Evolutionary conservation across 2,797 vertebrate species (phyloP).

Genomic region (Ciconia nigra): DNA sequence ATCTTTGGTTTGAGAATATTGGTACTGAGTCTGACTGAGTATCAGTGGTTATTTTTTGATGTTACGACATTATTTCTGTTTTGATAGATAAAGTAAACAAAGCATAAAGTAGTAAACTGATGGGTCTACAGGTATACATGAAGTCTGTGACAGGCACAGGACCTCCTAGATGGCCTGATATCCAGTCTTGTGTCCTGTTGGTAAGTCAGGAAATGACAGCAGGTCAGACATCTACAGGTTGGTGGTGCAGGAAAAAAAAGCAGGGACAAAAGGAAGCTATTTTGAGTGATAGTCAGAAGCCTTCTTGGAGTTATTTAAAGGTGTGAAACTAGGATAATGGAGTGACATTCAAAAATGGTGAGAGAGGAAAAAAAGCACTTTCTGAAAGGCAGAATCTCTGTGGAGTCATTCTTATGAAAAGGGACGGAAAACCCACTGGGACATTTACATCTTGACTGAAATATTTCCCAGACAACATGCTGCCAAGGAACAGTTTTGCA

Average conservation of each 20-base stretch:
- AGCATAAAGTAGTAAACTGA: neutral
- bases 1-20: neutral
- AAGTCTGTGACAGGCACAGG: neutral
- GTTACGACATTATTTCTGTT: neutral
- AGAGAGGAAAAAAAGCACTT: neutral
- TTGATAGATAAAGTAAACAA: neutral
- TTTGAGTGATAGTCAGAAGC: neutral
- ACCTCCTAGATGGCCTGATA: neutral
- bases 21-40: neutral
- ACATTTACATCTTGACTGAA: neutral
- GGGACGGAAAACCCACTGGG: neutral
- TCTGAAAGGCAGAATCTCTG: neutral
- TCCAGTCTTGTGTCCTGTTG: neutral
- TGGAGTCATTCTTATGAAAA: neutral
- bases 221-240: neutral
- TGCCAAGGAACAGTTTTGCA: neutral
- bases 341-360: neutral
- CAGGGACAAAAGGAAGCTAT: neutral
- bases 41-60: neutral
- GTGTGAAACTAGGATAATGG: neutral
- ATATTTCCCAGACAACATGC: neutral
- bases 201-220: neutral
- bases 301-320: neutral
- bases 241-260: neutral
- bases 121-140: neutral